These are phyloP conservation scores for Phylloscopus trochiloides DNA, from an alignment of 2,113 vertebrate genomes.

Conservation along the genomic window DNA sequence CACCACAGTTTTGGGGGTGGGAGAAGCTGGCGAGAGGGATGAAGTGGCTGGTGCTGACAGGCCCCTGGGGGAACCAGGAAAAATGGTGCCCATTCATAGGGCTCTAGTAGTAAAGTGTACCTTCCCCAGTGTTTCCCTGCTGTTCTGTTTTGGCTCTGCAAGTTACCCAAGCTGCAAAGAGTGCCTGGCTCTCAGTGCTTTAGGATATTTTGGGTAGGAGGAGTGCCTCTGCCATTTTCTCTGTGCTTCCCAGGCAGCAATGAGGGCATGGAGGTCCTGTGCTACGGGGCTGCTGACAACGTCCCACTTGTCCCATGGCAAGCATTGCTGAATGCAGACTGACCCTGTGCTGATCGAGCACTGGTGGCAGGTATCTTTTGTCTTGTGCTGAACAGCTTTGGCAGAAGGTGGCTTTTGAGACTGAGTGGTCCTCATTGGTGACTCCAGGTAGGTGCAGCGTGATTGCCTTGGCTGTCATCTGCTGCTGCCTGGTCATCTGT, in stretches of 20 bases:
- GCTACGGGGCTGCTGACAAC: fast-evolving
- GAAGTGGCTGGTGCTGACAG: neutral
- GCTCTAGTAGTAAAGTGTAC: neutral
- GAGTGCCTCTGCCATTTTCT: neutral
- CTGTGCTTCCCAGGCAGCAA: fast-evolving
- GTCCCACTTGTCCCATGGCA: fast-evolving
- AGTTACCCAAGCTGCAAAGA: neutral
- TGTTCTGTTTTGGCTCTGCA: neutral
- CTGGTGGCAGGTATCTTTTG: neutral
- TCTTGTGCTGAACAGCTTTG: no score
- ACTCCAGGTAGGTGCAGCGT: fast-evolving
- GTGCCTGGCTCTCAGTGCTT: neutral
- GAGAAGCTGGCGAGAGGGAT: neutral
- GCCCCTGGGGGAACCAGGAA: neutral
- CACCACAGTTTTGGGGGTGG: fast-evolving
- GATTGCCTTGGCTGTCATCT: neutral
- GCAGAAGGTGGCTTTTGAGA: neutral
- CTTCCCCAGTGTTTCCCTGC: neutral
- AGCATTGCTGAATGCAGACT: neutral
- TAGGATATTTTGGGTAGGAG: neutral
- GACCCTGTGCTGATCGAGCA: neutral
- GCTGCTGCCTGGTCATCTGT: neutral
- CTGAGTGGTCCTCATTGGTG: fast-evolving
- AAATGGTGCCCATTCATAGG: neutral
- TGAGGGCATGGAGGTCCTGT: no score